Evolutionary conservation across 2,888 invertebrate species (phyloP).

Genomic region (Hyalella azteca): DNA sequence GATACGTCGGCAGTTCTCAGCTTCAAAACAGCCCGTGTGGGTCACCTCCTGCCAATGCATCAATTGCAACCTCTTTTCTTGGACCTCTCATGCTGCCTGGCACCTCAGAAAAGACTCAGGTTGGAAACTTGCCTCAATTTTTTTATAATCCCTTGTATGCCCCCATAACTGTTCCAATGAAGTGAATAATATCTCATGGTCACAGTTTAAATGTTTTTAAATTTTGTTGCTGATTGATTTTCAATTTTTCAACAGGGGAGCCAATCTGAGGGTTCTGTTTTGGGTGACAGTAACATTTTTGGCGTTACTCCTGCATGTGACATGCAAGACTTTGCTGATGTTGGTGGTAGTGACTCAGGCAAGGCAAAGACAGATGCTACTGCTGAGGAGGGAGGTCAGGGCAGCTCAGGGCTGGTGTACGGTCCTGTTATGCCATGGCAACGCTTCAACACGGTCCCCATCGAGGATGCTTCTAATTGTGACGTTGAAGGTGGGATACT

Average conservation of each 20-base stretch:
- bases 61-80: not conserved
- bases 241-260: no score
- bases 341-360: conserved; percentile 37
- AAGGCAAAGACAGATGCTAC: conserved; percentile 41
- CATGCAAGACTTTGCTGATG: conserved; percentile 44
- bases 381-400: conserved; percentile 45
- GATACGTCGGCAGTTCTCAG: conserved; percentile 39
- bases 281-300: conserved; percentile 15
- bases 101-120: not conserved
- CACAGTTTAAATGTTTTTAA: no score
- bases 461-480: conserved; percentile 42
- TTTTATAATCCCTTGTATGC: no score
- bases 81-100: conserved; percentile 27
- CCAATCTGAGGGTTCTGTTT: not conserved
- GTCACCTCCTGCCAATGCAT: conserved; percentile 1
- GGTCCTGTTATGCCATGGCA: conserved; percentile 51
- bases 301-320: conserved; percentile 6
- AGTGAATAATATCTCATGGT: no score
- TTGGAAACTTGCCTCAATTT: no score
- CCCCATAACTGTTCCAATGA: no score
- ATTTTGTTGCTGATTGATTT: no score
- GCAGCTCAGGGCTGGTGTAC: conserved; percentile 51
- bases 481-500: conserved; percentile 46
- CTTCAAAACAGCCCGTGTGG: conserved; percentile 16
- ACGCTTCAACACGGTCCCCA: conserved; percentile 44